Evolutionary conservation across 1,140 invertebrate genomes (phyloP), one percentile per base, ranked within the genome.

Genomic region (Atta texana): DNA sequence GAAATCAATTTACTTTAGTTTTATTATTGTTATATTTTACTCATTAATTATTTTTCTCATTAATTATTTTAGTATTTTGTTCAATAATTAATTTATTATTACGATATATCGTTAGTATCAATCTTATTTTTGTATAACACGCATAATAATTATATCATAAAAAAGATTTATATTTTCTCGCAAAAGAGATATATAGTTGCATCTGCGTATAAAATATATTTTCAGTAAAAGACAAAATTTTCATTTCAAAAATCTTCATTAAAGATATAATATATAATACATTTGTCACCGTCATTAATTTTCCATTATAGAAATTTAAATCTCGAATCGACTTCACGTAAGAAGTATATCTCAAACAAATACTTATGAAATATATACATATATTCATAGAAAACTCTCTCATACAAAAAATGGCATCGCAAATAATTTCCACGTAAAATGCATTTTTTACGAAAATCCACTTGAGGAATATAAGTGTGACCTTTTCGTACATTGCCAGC

Each of bases 61-160:
- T 75, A 59, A 75, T 44, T 18, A 75, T 39, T 75, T 39, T 21
- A 57, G 5, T 55, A 44, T 14, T 8, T 16, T 12, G 6, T 39
- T 39, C 1, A 75, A 14, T 34, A 55, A 75, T 59, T 75, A 59
- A 75, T 59, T 57, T 39, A 10, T 3, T 59, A 57, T 74, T 69
- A 59, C 21, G n/a, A 10, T 44, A 59, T 8, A 10, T 44, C 55
- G 21, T 24, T 18, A 12, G n/a, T n/a, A 39, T 24, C 3, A 31
- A 31, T 31, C n/a, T n/a, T 0, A 16, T 53, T 75, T 59, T 34
- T n/a, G 4, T 31, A 8, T 8, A 39, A 39, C 34, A 39, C 59
- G 16, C 55, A 24, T 39, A 39, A 75, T 75, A 75, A 61, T 39
- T 24, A 59, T 18, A 16, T 75, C 6, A 16, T 61, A 44, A 39